Percentiles rank a stretch among this genome's conserved stretches.
phyloP scores from a whole-genome alignment of 2,113 vertebrate genomes.

The Polypterus senegalus region DNA sequence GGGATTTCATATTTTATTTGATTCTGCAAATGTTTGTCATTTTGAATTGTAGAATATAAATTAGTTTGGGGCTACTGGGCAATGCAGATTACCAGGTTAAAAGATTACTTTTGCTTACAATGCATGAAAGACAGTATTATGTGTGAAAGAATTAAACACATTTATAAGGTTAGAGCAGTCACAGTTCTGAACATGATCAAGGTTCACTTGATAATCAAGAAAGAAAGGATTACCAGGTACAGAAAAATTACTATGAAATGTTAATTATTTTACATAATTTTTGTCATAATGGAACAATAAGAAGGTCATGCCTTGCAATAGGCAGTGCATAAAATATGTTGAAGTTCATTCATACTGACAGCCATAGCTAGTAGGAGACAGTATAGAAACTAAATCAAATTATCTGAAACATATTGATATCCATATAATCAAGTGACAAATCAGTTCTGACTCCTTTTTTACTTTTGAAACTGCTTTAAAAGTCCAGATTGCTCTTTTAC shows the following conservation, averaged over 20 bases:
- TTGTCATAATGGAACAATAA: no score
- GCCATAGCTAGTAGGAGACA: not conserved
- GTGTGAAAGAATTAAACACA: not conserved
- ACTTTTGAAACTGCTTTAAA: not conserved
- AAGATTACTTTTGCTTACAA: not conserved
- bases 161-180: not conserved
- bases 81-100: not conserved
- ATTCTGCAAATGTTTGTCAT: no score
- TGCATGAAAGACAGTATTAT: not conserved
- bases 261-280: no score
- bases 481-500: not conserved
- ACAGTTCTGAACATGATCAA: no score
- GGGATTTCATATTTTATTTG: no score
- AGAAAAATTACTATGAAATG: no score
- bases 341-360: not conserved
- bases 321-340: not conserved
- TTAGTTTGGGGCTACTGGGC: not conserved
- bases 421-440: constrained; percentile 5
- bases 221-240: no score
- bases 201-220: no score
- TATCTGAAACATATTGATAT: not conserved
- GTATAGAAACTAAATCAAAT: constrained; percentile 1
- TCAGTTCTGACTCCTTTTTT: not conserved
- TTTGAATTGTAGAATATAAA: not conserved
- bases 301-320: no score